Evolutionary conservation across 2,888 invertebrate genomes (phyloP).

Genomic region (Pammene aurita): DNA sequence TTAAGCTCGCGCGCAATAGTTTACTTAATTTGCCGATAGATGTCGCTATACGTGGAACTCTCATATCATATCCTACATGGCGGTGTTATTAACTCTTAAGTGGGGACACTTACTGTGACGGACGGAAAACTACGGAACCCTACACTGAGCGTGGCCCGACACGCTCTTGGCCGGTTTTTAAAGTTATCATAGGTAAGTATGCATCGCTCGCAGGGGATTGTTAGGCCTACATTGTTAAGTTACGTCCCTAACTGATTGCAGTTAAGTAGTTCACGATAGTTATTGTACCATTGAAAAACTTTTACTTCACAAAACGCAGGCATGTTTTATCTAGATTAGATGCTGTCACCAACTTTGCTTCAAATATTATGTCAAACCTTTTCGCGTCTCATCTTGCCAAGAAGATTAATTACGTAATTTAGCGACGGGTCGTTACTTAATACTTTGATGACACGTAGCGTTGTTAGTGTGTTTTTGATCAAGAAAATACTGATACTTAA

Average conservation of each 20-base stretch:
- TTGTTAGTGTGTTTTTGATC: neutral
- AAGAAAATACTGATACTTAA: neutral
- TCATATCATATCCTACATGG: no score
- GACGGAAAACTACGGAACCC: no score
- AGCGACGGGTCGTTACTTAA: conserved; percentile 9
- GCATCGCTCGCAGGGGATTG: neutral
- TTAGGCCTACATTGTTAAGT: neutral
- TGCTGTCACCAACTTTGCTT: neutral
- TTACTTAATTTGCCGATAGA: no score
- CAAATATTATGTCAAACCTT: conserved; percentile 17
- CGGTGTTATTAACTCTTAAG: no score
- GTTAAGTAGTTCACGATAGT: neutral
- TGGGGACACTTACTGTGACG: no score
- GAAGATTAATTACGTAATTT: conserved; percentile 15
- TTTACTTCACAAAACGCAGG: conserved; percentile 9
- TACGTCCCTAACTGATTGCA: neutral
- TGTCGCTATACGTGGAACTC: no score
- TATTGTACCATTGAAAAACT: conserved; percentile 11
- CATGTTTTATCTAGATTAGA: conserved; percentile 2
- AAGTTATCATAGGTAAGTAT: neutral
- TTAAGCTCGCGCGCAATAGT: no score
- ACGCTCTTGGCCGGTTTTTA: no score
- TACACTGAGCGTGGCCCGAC: no score
- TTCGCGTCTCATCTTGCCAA: neutral
- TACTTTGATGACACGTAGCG: conserved; percentile 4